Percentiles rank a stretch among this genome's conserved stretches.
Conservation (phyloP, 2,888 invertebrate species). For the Escarpia spicata region DNA sequence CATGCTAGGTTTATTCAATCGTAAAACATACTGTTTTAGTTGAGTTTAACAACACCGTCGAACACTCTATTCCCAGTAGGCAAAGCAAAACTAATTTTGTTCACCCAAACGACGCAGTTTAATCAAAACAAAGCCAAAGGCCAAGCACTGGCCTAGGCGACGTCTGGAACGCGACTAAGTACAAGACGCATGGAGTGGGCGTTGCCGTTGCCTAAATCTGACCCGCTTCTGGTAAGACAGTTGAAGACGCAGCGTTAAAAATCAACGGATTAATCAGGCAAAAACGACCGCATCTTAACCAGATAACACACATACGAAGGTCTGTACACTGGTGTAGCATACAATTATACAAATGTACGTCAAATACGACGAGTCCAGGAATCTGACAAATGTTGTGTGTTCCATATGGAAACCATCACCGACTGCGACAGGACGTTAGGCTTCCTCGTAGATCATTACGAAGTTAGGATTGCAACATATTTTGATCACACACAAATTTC, state of each 20-base stretch:
- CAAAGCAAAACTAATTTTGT: background rate
- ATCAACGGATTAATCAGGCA: background rate
- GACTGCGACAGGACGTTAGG: background rate
- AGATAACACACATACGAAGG: background rate
- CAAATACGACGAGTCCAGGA: background rate
- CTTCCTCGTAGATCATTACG: background rate
- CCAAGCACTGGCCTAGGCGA: background rate
- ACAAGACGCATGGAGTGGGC: background rate
- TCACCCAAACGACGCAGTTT: background rate
- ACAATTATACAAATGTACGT: background rate
- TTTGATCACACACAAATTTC: background rate
- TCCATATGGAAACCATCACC: constrained; percentile 2
- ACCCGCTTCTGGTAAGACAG: background rate
- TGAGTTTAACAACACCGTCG: background rate
- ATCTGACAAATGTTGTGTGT: background rate
- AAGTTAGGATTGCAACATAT: background rate
- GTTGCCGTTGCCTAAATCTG: constrained; percentile 16
- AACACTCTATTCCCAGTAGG: background rate
- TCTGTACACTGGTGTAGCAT: background rate
- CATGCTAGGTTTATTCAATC: background rate
- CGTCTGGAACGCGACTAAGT: background rate
- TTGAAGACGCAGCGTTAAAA: background rate
- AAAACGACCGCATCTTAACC: background rate
- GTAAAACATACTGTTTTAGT: background rate
- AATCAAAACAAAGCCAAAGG: background rate